A percentile compares a stretch with the other conserved stretches of the same genome.
Evolutionary conservation across 2,797 vertebrate species (phyloP).

Genomic region (Cyprinodon diabolis): DNA sequence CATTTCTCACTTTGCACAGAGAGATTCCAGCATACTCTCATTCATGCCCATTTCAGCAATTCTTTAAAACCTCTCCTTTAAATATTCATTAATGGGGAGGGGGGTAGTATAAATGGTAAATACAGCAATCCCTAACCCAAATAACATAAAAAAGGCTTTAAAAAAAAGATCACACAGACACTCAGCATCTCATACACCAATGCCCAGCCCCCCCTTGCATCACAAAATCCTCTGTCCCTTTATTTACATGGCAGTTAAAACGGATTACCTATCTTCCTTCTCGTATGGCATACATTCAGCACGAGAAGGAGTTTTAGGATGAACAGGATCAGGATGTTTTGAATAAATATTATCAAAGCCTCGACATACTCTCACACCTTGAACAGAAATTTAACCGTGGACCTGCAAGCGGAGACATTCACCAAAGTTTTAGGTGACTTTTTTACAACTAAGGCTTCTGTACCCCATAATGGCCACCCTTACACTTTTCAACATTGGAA

Average conservation of each 20-base stretch:
- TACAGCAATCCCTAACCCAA: constrained; percentile 57
- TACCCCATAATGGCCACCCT: constrained; percentile 29
- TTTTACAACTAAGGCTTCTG: constrained; percentile 38
- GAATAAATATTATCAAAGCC: constrained; percentile 47
- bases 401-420: constrained; percentile 66
- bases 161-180: constrained; percentile 67
- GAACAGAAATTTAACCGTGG: constrained; percentile 16
- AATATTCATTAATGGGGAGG: constrained; percentile 30
- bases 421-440: constrained; percentile 42
- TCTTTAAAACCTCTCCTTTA: neutral
- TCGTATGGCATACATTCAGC: constrained; percentile 85
- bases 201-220: constrained; percentile 64
- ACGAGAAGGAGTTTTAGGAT: constrained; percentile 72
- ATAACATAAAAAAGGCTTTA: constrained; percentile 64
- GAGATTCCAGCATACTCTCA: constrained; percentile 49
- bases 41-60: constrained; percentile 32
- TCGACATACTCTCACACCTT: constrained; percentile 34
- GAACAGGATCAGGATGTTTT: constrained; percentile 56
- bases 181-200: constrained; percentile 70
- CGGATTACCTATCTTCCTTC: constrained; percentile 79
- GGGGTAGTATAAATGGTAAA: constrained; percentile 50
- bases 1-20: constrained; percentile 52
- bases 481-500: constrained; percentile 15
- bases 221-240: constrained; percentile 68
- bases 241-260: constrained; percentile 86